phyloP scores from a whole-genome alignment of 2,113 vertebrate genomes.

The Onychorhynchus coronatus region DNA sequence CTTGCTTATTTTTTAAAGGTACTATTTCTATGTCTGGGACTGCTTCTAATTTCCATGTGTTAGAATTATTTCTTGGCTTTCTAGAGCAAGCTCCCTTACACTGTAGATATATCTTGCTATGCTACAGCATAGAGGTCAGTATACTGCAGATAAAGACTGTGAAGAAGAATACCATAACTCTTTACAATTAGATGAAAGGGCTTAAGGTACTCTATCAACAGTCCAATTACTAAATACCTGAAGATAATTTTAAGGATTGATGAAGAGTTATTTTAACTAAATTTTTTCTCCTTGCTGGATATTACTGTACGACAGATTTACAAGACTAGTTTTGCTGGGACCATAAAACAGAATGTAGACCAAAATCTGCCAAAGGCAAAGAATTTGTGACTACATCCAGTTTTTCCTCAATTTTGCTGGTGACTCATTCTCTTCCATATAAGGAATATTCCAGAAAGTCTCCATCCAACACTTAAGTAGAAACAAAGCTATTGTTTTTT shows the following conservation, averaged over 20 bases:
- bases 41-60: neutral
- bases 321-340: neutral
- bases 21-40: neutral
- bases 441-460: neutral
- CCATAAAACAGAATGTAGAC: neutral
- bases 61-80: neutral
- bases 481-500: neutral
- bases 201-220: neutral
- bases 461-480: neutral
- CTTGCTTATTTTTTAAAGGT: neutral
- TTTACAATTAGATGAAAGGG: neutral
- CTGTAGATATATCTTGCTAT: neutral
- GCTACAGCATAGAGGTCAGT: neutral
- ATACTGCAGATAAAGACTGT: neutral
- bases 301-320: neutral
- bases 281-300: neutral
- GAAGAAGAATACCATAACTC: neutral
- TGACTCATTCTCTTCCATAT: neutral
- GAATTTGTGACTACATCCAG: neutral
- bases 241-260: neutral
- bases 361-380: neutral
- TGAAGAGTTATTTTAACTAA: neutral
- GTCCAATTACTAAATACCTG: neutral
- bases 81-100: neutral
- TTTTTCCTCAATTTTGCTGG: neutral